phyloP scores from a whole-genome alignment of 1,140 invertebrate species.

The Rhyacophila brunnea region DNA sequence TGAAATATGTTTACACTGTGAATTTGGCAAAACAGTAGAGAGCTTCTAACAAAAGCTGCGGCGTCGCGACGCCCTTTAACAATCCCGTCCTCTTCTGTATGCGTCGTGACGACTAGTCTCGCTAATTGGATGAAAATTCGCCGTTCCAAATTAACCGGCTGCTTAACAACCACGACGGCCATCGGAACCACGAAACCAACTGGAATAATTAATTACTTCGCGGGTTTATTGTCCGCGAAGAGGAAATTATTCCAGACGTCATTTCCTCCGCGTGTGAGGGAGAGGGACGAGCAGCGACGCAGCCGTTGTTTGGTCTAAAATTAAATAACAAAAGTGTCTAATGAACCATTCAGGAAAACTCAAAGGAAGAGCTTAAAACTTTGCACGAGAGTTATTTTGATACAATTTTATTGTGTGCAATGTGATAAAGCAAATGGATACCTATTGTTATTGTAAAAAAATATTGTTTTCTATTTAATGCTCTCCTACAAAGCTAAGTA shows the following conservation, averaged over 20 bases:
- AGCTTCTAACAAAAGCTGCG: too few relatives aligned
- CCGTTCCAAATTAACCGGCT: conserved; percentile 6
- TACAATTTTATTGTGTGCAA: too few relatives aligned
- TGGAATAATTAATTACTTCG: conserved; percentile 27
- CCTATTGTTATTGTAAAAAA: too few relatives aligned
- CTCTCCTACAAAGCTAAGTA: too few relatives aligned
- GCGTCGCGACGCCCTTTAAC: too few relatives aligned
- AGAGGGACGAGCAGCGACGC: not conserved
- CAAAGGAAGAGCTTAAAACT: too few relatives aligned
- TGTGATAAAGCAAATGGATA: too few relatives aligned
- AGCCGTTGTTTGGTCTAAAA: not conserved
- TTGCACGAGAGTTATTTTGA: too few relatives aligned
- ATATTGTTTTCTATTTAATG: too few relatives aligned
- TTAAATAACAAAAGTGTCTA: conserved; percentile 13
- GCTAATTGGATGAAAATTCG: conserved; percentile 9
- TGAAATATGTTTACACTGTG: too few relatives aligned
- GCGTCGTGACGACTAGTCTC: conserved; percentile 1
- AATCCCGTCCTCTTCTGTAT: conserved; percentile 1
- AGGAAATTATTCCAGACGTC: not conserved
- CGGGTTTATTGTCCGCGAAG: conserved; percentile 4
- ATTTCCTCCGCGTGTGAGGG: not conserved
- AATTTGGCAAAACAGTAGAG: too few relatives aligned
- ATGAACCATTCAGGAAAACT: conserved; percentile 3
- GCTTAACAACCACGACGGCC: not conserved
- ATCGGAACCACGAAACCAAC: conserved; percentile 1